Percentiles rank a stretch among this genome's conserved stretches.
Evolutionary conservation across 2,113 vertebrate genomes (phyloP).

Genomic region (Apaloderma vittatum): DNA sequence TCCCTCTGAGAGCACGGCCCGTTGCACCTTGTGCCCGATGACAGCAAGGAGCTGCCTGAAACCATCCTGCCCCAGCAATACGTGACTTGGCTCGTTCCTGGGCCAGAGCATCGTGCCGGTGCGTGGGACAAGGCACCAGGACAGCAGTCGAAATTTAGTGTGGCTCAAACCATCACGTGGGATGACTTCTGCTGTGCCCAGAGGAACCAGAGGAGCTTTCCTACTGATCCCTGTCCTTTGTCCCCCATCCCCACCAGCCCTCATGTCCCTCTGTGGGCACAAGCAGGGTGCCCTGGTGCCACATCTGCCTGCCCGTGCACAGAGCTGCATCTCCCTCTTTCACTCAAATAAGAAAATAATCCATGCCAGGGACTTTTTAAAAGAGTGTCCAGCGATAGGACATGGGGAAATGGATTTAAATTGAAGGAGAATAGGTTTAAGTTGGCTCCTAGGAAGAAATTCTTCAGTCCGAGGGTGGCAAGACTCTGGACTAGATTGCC

Average conservation of each 20-base stretch:
- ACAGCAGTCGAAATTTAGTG: not conserved
- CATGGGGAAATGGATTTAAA: too few species aligned
- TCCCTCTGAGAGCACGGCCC: not conserved
- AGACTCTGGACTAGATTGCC: too few species aligned
- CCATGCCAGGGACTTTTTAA: not conserved
- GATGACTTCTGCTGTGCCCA: not conserved
- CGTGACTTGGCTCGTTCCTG: not conserved
- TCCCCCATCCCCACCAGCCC: fast-evolving
- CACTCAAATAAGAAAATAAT: not conserved
- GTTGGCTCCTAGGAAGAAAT: too few species aligned
- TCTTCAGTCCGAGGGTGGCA: too few species aligned
- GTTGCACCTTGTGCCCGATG: fast-evolving
- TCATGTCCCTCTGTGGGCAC: not conserved
- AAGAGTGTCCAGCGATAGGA: too few species aligned
- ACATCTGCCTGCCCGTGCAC: not conserved
- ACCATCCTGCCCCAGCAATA: not conserved
- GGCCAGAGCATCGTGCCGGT: not conserved
- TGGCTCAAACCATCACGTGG: not conserved
- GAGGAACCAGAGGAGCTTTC: not conserved
- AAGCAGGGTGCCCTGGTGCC: not conserved
- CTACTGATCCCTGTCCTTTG: not conserved
- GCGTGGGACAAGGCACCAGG: not conserved
- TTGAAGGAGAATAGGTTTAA: too few species aligned
- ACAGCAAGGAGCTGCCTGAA: not conserved
- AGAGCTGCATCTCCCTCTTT: not conserved